Base-by-base conservation (phyloP, 2,113 vertebrate species). In the Catharus bicknelli region DNA sequence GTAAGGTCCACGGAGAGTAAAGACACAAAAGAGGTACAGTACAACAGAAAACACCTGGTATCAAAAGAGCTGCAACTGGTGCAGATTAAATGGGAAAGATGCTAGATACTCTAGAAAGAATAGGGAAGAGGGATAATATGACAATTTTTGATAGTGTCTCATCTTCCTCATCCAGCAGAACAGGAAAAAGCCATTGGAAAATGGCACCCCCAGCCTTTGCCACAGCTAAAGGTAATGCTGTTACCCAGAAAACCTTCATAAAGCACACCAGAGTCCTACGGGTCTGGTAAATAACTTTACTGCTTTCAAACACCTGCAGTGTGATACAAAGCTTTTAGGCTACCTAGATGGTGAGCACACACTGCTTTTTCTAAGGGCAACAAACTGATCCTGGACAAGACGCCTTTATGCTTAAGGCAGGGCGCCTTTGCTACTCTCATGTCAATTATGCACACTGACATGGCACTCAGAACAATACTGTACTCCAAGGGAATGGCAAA, bases 141-240 rank as follows among this genome's bases (percentile, higher is more conserved):
- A 76, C 38, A 40, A 21, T 70, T 67, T 62, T 54, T 61, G 11
- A 73, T n/a, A 11, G 38, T 18, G 5, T 40, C 11, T 68, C 9
- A 16, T n/a, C 26, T 57, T 72, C 23, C 12, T 66, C 30, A 82
- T 18, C 17, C 13, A 29, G 22, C 27, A 47, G 14, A 62, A 32
- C 4, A 57, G 21, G 7, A 82, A 69, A n/a, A 83, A 67, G 11
- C 4, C 4, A 5, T 13, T 3, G 10, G 76, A 77, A 92, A 51
- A 38, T 4, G 21, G 34, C 25, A 90, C 2, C 10, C 30, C 22
- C n/a, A 57, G 30, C 9, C 45, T 63, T 38, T 3, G 4, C 50
- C 26, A 69, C 0, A 5, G 23, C 26, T 55, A 30, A 57, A 34
- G 4, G 12, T 10, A 69, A 80, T 0, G 0, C 9, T 42, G 53